Evolutionary conservation across 2,113 vertebrate species (phyloP), one percentile per base, ranked within the genome.

Genomic region (Ameiurus melas): DNA sequence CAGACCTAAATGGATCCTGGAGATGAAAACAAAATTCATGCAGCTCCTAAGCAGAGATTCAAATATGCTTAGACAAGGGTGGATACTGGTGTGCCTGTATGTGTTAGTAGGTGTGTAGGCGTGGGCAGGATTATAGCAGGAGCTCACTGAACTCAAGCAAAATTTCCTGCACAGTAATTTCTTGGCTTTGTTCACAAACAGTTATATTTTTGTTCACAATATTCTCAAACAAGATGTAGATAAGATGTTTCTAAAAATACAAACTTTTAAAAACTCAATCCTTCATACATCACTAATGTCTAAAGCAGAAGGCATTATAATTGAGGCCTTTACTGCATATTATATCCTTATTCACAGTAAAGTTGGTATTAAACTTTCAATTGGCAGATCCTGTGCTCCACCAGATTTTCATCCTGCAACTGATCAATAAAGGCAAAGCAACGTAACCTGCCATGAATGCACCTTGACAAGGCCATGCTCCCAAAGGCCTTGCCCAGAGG

Each of bases 11-110:
- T 90, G 87, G 85, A 66, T 90, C 91, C 75, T 51, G 6, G 53
- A 90, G 91, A 94, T 90, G 88, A 91, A 92, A 92, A 93, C 89
- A 90, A 90, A 89, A 89, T 87, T 88, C 83, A 55, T 86, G 90
- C 83, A 87, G 85, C 86, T 90, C 78, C 71, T 62, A 85, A 85
- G 84, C 86, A 85, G 2, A 62, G 90, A 89, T 90, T 81, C 58
- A 88, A 90, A 90, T 68, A 86, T 68, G 70, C 80, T 84, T 78
- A 86, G 84, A 86, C 47, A 81, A 84, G 79, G 25, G 43, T 84
- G 85, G 47, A 86, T 78, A 79, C 36, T 30, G 2, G 58, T 83
- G 68, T 84, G 60, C 53, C 57, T 83, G 68, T 39, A 75, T 83
- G 39, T 68, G 33, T 77, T 62, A 77, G 47, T 57, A 70, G 30